A percentile compares a stretch with the other conserved stretches of the same genome.
These are phyloP conservation scores for Chlorops oryzae DNA, from an alignment of 1,140 invertebrate species.

Conservation along the genomic window DNA sequence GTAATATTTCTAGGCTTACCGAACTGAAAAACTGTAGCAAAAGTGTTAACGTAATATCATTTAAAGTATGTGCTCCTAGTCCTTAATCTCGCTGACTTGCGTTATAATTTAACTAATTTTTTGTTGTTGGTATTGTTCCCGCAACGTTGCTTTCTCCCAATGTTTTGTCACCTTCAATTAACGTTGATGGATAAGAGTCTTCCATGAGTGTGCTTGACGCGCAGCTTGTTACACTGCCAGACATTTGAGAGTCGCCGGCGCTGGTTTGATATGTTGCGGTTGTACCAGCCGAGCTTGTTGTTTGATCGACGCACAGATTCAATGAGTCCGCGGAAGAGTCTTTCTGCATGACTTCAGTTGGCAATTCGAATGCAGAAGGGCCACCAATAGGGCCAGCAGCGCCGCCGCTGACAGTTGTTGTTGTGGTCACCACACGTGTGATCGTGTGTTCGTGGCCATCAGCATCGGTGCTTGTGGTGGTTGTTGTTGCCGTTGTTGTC, in stretches of 20 bases:
- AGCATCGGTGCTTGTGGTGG: slow-evolving; percentile 52
- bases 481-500: slow-evolving; percentile 51
- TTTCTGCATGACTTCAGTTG: slow-evolving; percentile 29
- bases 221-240: slow-evolving; percentile 68
- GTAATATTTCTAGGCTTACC: too few species aligned
- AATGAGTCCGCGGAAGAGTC: slow-evolving; percentile 43
- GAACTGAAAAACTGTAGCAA: too few species aligned
- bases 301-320: slow-evolving; percentile 41
- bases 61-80: slow-evolving; percentile 8
- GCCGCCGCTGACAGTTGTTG: slow-evolving; percentile 49
- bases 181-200: slow-evolving; percentile 38
- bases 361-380: background rate
- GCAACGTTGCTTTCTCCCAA: background rate
- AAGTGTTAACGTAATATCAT: too few species aligned
- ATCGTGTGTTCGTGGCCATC: slow-evolving; percentile 47
- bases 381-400: slow-evolving; percentile 22
- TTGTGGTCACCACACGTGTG: slow-evolving; percentile 51
- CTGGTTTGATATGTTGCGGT: slow-evolving; percentile 72
- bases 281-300: slow-evolving; percentile 68
- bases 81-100: slow-evolving; percentile 11
- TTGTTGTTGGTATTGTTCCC: slow-evolving; percentile 16
- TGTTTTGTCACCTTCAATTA: slow-evolving; percentile 33
- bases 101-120: slow-evolving; percentile 16
- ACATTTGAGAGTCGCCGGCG: slow-evolving; percentile 75
- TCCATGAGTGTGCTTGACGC: slow-evolving; percentile 46